A percentile compares a stretch with the other conserved stretches of the same genome.
These are phyloP conservation scores for Talpa occidentalis DNA, from an alignment of 2,113 vertebrate species.

Conservation along the genomic window DNA sequence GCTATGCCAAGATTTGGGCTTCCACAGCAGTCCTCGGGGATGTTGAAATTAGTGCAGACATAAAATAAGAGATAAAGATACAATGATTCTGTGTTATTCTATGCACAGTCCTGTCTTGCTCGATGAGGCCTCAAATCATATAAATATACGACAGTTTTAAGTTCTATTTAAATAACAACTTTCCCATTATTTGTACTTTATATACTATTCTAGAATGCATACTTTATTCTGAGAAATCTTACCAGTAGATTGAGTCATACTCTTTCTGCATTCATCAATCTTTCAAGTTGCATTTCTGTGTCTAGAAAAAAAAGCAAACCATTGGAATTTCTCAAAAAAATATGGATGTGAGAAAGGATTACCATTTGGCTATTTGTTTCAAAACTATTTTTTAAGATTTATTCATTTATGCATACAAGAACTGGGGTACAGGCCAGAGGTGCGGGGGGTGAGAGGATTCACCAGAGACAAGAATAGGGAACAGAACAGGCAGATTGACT, in stretches of 20 bases:
- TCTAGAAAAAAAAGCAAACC: neutral
- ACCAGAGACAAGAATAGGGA: too few relatives aligned
- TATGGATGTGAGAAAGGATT: neutral
- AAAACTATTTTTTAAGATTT: too few relatives aligned
- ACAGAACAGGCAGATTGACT: too few relatives aligned
- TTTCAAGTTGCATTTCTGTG: neutral
- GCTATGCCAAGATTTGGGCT: neutral
- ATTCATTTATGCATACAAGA: too few relatives aligned
- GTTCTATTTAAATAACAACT: conserved; percentile 3
- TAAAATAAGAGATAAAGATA: conserved; percentile 41
- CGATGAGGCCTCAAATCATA: neutral
- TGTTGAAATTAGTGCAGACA: neutral
- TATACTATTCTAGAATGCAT: neutral
- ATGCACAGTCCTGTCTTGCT: neutral
- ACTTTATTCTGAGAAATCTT: conserved; percentile 41
- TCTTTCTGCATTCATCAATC: neutral
- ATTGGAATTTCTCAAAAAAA: neutral
- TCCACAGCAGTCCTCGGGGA: neutral
- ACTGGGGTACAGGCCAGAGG: too few relatives aligned
- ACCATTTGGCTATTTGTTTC: neutral
- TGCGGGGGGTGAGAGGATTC: too few relatives aligned
- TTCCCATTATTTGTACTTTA: conserved; percentile 2
- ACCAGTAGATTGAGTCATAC: neutral
- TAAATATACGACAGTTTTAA: conserved; percentile 19
- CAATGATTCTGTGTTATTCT: conserved; percentile 23